Evolutionary conservation across 2,888 invertebrate genomes (phyloP), one percentile per base, ranked within the genome.

Genomic region (Cynaeus angustus): DNA sequence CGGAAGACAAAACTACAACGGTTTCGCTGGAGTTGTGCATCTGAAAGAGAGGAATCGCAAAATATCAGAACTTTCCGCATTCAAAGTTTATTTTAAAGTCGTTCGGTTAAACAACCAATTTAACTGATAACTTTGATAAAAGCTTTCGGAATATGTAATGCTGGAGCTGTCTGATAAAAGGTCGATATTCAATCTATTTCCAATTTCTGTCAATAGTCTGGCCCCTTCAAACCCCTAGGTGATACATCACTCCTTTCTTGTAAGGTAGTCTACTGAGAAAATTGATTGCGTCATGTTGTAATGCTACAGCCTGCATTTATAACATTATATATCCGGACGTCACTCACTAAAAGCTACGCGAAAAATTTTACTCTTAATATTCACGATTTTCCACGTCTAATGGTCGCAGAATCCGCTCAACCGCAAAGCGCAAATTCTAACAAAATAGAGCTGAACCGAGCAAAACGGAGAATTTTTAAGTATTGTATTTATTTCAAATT

Each of bases 11-110:
- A 74, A 89, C 88, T 69, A 92, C 91, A 75, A 88, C 87, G 75
- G 87, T 89, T 80, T 91, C 90, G 72, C 89, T 90, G 33, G 92
- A 92, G 83, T 91, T 91, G 81, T 89, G 88, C 78, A 90, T 84
- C 92, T 92, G 87, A 48, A 61, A 61, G 9, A 41, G 41, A 41
- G 41, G 21, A 56, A 56, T 33, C 16, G 38, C 38, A 41, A 38
- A 61, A 48, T 52, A 46, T 46, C 55, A 68, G 33, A 68, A 38
- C 37, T 66, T 66, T 56, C 38, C 10, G 12, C 10, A 12, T 45
- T 56, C 55, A 62, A 66, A 69, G 56, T 55, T 53, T 26, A 66
- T 50, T 66, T 48, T 59, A 66, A 70, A 73, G 68, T 70, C 66
- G 58, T 65, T 73, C 67, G 66, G 48, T 77, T 75, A 74, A 77